These are phyloP conservation scores for Scolopax bukidnonensis DNA, from an alignment of 2,797 vertebrate species.

Conservation along the genomic window DNA sequence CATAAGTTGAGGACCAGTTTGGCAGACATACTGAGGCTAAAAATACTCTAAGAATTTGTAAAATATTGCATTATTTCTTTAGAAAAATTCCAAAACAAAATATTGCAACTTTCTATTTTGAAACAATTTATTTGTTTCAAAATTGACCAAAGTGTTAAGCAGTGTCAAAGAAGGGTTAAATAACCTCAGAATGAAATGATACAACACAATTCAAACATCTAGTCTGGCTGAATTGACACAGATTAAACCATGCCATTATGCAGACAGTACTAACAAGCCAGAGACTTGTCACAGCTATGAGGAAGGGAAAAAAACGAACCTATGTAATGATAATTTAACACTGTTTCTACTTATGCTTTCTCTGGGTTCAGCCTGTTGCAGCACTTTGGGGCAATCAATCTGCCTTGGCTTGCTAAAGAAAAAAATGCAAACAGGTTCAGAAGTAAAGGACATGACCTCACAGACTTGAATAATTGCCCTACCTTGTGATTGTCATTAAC, in stretches of 20 bases:
- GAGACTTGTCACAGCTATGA: background rate
- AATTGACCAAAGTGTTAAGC: background rate
- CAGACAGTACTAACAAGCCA: background rate
- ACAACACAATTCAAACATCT: background rate
- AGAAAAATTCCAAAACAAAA: background rate
- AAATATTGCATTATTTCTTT: background rate
- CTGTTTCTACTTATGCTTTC: background rate
- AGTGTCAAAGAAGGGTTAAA: background rate
- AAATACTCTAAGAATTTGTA: background rate
- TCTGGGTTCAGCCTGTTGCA: background rate
- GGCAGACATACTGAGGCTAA: background rate
- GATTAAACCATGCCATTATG: rapidly evolving
- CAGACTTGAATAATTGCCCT: slow-evolving; percentile 9
- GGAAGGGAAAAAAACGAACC: rapidly evolving
- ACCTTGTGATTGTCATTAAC: background rate
- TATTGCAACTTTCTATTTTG: background rate
- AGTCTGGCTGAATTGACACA: background rate
- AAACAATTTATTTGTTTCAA: background rate
- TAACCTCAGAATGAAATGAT: background rate
- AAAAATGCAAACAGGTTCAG: background rate
- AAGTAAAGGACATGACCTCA: background rate
- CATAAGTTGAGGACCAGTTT: background rate
- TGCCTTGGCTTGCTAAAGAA: background rate
- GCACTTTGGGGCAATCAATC: background rate
- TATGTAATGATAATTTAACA: background rate